Evolutionary conservation across 2,888 invertebrate genomes (phyloP), one percentile per base, ranked within the genome.

Genomic region (Apocheima hispidaria): DNA sequence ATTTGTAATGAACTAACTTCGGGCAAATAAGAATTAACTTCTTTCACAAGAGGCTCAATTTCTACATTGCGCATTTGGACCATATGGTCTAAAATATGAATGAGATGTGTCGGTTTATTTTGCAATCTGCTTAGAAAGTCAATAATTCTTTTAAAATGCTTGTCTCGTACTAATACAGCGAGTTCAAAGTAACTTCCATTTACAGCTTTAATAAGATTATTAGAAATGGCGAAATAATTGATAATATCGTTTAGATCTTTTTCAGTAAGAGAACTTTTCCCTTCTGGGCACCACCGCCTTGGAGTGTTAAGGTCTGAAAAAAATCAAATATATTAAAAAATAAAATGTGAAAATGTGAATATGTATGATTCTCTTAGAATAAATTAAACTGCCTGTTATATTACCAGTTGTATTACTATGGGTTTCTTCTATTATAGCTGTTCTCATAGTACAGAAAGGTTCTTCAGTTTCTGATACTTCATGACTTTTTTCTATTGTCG

Each of bases 1-100:
- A 66, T 33, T 60, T 69, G 51, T 2, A 72, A 14, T 10, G 14
- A 4, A 5, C 69, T 36, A 28, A 72, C 66, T 36, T 74, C 55
- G 10, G 71, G 46, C 9, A 82, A 46, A 21, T 64, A 38, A 2
- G 14, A 9, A 4, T 40, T 60, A 21, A 73, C 52, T 26, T 63
- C 54, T n/a, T 65, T 41, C 2, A 78, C 65, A 1, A 53, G 18
- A 6, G 74, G 75, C 44, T 74, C 68, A 38, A 83, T 63, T 16
- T 52, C 36, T 4, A 62, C 28, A 16, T 30, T 35, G 4, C 74
- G 73, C 0, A 56, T 58, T 4, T 30, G n/a, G 3, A 51, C 56
- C n/a, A 84, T 64, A 38, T 75, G 72, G n/a, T 76, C 50, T 20
- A 87, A 36, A 21, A 82, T 68, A 54, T 86, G 73, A 53, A 71